Evolutionary conservation across 2,888 invertebrate genomes (phyloP), one percentile per base, ranked within the genome.

Genomic region (Apoda limacodes): DNA sequence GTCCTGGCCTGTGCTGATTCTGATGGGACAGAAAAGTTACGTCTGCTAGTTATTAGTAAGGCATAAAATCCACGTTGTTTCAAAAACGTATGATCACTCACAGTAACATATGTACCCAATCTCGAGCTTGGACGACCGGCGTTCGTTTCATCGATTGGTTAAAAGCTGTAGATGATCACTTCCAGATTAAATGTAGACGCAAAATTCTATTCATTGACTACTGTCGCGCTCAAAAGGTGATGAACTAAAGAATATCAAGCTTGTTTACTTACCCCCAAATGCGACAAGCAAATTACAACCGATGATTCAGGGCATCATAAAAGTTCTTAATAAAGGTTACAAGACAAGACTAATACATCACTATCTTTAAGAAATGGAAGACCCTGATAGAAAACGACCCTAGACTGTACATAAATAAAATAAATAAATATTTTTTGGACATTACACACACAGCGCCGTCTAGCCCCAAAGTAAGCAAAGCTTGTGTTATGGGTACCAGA

Each of bases 171-270:
- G 45, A 52, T 30, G 14, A 25, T 17, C 30, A 46, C 28, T 28
- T 51, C 34, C 28, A 32, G 24, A 34, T 30, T 19, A 35, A 48
- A 32, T 35, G 40, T n/a, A 34, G 47, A 29, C 42, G 42, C 22
- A 45, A 50, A 19, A 20, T 50, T 11, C 42, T 53, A 4, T 38
- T 56, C 19, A 30, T 56, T 21, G 52, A 55, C 35, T 46, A 48
- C 29, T 50, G 50, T 28, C 36, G 51, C 9, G 49, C 47, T 26
- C 53, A 54, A 30, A 40, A 28, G 32, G 25, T 30, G 32, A 24
- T 22, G 30, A 35, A 14, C 29, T 43, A 13, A 38, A 30, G 13
- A 49, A 43, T 28, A 41, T 52, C 13, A 45, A 42, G 21, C 32
- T 52, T 6, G 10, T 37, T 5, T 51, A 49, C 38, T 37, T 50